A percentile compares a stretch with the other conserved stretches of the same genome.
Conservation (phyloP, 2,888 invertebrate genomes). For the Tribolium freemani region DNA sequence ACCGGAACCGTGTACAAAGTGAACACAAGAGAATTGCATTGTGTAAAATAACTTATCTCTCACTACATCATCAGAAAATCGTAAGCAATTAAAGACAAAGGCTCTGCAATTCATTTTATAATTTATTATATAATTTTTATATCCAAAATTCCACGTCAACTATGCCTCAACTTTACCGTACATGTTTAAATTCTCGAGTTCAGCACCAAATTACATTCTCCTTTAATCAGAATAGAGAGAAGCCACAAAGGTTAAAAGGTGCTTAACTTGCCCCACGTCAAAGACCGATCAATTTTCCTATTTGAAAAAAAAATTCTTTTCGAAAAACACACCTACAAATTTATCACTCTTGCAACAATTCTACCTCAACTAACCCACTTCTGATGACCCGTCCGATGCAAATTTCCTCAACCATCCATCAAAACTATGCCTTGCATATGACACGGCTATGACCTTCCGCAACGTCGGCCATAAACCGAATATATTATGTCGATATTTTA, state of each 20-base stretch:
- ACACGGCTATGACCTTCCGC: slow-evolving; percentile 24
- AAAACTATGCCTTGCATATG: slow-evolving; percentile 18
- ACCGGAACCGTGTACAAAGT: too few species aligned
- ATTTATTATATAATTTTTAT: too few species aligned
- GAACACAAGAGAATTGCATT: too few species aligned
- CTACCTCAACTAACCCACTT: slow-evolving; percentile 3
- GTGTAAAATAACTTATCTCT: too few species aligned
- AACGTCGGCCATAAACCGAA: slow-evolving; percentile 18
- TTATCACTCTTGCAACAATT: not conserved
- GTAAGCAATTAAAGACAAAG: too few species aligned
- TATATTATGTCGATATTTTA: slow-evolving; percentile 26
- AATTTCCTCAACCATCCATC: slow-evolving; percentile 23
- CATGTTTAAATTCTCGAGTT: too few species aligned
- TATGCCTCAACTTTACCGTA: too few species aligned
- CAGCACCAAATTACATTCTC: too few species aligned
- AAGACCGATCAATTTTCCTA: slow-evolving; percentile 14
- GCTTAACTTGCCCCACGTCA: not conserved
- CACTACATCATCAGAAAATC: too few species aligned
- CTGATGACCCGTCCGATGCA: slow-evolving; percentile 10
- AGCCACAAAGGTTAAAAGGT: slow-evolving; percentile 20
- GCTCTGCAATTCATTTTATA: too few species aligned
- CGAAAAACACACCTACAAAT: not conserved
- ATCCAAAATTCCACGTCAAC: too few species aligned
- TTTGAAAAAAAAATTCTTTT: not conserved
- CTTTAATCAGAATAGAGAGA: slow-evolving; percentile 2